These are phyloP conservation scores for Pocota personata DNA, from an alignment of 2,888 invertebrate genomes.

Conservation along the genomic window DNA sequence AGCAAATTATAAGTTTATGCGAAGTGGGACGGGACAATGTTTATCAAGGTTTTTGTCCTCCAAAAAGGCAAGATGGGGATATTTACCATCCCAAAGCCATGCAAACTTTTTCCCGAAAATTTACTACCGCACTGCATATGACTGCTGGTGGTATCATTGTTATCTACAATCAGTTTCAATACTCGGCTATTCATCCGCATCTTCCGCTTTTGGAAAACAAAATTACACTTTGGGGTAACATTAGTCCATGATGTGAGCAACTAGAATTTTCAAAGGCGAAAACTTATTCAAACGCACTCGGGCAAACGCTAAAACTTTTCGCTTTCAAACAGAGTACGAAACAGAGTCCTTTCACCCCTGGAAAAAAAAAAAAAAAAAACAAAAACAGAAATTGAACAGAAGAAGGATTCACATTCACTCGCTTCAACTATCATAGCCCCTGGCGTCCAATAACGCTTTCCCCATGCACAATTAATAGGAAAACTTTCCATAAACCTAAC, in stretches of 20 bases:
- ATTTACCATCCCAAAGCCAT: not conserved
- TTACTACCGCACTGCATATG: not conserved
- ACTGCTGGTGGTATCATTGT: not conserved
- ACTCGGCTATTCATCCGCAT: not conserved
- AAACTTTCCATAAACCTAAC: slow-evolving; percentile 61
- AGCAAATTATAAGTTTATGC: no score
- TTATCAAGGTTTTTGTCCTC: no score
- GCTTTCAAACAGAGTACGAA: not conserved
- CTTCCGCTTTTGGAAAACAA: not conserved
- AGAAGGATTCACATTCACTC: slow-evolving; percentile 19
- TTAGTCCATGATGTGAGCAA: slow-evolving; percentile 40
- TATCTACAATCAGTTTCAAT: slow-evolving; percentile 30
- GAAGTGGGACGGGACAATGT: no score
- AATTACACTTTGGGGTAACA: slow-evolving; percentile 53
- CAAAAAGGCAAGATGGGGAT: no score
- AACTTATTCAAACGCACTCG: slow-evolving; percentile 41
- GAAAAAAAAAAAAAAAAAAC: not conserved
- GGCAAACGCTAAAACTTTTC: slow-evolving; percentile 19
- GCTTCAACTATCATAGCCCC: slow-evolving; percentile 42
- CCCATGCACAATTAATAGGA: slow-evolving; percentile 67
- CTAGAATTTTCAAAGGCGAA: slow-evolving; percentile 13
- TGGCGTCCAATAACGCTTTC: slow-evolving; percentile 56
- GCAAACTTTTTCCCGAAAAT: not conserved
- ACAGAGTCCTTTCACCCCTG: not conserved
- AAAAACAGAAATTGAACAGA: slow-evolving; percentile 1